Conservation (phyloP, 1,140 invertebrate species). For the Metaphire vulgaris region DNA sequence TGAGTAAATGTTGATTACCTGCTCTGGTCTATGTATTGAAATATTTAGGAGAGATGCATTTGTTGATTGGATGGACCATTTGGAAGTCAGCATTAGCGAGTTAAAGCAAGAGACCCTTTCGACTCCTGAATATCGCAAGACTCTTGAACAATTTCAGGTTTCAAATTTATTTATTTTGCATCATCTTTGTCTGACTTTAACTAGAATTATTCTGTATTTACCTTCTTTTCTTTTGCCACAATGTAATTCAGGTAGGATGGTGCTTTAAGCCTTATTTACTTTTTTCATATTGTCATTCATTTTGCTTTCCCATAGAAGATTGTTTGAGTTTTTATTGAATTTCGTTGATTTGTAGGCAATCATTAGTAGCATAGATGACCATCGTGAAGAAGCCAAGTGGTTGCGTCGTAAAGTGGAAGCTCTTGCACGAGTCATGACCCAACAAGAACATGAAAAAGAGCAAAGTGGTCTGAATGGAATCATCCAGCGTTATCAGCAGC, state of each 20-base stretch:
- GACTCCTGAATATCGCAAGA: conserved; percentile 77
- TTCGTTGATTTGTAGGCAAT: conserved; percentile 72
- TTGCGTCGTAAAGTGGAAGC: conserved; percentile 80
- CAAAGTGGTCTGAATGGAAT: conserved; percentile 74
- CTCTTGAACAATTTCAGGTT: conserved; percentile 82
- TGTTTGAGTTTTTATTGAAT: too few species aligned
- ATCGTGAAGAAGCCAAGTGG: conserved; percentile 89
- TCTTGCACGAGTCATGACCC: conserved; percentile 70
- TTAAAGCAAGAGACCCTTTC: conserved; percentile 75
- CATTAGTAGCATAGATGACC: conserved; percentile 77
- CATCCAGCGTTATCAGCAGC: conserved; percentile 66
- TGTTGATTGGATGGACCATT: conserved; percentile 81
- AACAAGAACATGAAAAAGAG: conserved; percentile 63
- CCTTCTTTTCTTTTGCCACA: too few species aligned
- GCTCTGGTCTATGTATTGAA: too few species aligned
- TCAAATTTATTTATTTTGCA: conserved; percentile 10
- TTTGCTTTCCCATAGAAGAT: too few species aligned
- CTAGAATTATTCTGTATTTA: conserved; percentile 6
- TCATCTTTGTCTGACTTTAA: background rate
- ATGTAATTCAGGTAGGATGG: too few species aligned
- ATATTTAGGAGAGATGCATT: conserved; percentile 69
- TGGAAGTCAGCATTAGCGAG: conserved; percentile 72
- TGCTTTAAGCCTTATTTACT: too few species aligned
- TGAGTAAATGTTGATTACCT: too few species aligned
- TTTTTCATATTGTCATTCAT: too few species aligned